These are phyloP conservation scores for Paralichthys olivaceus DNA, from an alignment of 2,113 vertebrate species.

Conservation along the genomic window DNA sequence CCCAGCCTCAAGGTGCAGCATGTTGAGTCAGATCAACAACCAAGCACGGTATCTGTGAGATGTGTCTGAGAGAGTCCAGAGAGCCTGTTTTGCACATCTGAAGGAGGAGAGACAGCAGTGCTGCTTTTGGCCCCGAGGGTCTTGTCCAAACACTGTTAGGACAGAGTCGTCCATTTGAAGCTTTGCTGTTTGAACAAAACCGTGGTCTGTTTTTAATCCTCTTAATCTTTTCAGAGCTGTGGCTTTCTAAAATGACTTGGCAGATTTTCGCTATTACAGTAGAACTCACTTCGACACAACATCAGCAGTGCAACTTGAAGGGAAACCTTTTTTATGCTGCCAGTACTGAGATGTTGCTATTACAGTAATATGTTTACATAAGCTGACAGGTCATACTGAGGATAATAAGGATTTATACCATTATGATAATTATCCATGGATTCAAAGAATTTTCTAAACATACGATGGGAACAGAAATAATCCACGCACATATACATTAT, in stretches of 20 bases:
- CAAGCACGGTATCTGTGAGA: constrained; percentile 11
- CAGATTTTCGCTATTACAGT: constrained; percentile 47
- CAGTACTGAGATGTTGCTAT: neutral
- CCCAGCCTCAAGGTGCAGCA: constrained; percentile 21
- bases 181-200: constrained; percentile 61
- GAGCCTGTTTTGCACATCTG: constrained; percentile 20
- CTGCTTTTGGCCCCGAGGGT: constrained; percentile 30
- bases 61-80: constrained; percentile 15
- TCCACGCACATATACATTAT: neutral
- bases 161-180: constrained; percentile 38
- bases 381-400: neutral
- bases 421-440: constrained; percentile 6
- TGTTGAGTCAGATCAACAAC: constrained; percentile 31
- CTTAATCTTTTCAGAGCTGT: constrained; percentile 65
- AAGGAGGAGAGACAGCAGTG: constrained; percentile 16
- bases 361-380: neutral
- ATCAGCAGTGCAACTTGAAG: constrained; percentile 32
- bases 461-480: constrained; percentile 5
- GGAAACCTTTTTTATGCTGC: constrained; percentile 5
- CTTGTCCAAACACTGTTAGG: constrained; percentile 53
- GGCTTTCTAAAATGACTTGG: constrained; percentile 65
- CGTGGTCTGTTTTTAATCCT: constrained; percentile 63
- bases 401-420: constrained; percentile 24
- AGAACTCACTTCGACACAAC: constrained; percentile 26
- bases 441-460: neutral